Percentiles rank a stretch among this genome's conserved stretches.
phyloP scores from a whole-genome alignment of 1,140 invertebrate genomes.

The Trinorchestia longiramus region DNA sequence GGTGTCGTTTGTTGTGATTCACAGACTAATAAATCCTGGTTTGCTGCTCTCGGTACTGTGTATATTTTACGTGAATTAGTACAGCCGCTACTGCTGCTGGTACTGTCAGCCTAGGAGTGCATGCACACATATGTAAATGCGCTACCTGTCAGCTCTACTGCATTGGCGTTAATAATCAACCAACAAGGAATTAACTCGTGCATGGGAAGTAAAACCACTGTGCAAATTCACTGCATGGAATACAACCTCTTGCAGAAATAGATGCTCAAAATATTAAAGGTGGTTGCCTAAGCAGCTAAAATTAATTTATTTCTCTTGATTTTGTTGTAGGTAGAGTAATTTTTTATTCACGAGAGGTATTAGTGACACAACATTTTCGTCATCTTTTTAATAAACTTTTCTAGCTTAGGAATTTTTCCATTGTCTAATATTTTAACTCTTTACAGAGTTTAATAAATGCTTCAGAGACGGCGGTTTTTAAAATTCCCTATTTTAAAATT shows the following conservation, averaged over 20 bases:
- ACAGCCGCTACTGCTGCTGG: neutral
- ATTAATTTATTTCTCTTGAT: neutral
- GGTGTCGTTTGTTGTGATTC: neutral
- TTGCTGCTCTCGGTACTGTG: neutral
- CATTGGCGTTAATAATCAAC: neutral
- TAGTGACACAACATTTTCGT: no score
- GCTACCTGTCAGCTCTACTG: neutral
- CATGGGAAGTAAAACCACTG: neutral
- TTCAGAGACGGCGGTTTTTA: neutral
- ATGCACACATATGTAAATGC: neutral
- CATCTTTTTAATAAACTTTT: no score
- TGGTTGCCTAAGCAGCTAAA: neutral
- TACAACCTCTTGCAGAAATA: neutral
- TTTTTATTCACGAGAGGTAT: no score
- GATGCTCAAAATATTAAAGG: neutral
- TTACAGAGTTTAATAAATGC: neutral
- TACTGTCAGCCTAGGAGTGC: neutral
- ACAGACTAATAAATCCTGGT: neutral
- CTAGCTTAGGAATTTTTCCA: no score
- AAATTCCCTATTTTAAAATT: neutral
- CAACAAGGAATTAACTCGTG: neutral
- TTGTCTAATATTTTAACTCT: no score
- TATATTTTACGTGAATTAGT: neutral
- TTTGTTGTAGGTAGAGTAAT: neutral
- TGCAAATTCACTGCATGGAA: neutral